Percentiles rank a stretch among this genome's conserved stretches.
Conservation (phyloP, 2,113 vertebrate species). For the Phrynocephalus versicolor region DNA sequence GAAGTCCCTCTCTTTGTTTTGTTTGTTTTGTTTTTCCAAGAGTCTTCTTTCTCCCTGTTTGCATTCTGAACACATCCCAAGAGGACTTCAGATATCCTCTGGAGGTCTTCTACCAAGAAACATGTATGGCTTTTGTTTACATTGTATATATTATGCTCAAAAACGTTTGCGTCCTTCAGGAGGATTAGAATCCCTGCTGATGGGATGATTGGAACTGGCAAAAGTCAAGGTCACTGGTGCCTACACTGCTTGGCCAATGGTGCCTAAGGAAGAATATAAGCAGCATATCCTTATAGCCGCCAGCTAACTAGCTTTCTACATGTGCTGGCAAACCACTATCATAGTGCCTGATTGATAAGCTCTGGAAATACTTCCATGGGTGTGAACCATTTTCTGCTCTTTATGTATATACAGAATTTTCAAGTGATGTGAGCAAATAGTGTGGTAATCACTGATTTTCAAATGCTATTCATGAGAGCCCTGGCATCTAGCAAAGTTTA, state of each 20-base stretch:
- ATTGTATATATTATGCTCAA: neutral
- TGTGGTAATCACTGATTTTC: neutral
- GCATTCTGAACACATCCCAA: neutral
- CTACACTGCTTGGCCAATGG: neutral
- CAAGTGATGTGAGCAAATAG: neutral
- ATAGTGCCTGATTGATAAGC: neutral
- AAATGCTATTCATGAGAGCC: neutral
- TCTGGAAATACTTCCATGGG: neutral
- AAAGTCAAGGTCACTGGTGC: neutral
- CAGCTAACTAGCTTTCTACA: neutral
- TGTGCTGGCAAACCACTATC: neutral
- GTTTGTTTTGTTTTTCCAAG: too few relatives aligned
- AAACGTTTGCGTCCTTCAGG: neutral
- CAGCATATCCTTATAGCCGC: neutral
- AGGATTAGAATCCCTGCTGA: neutral
- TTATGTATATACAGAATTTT: neutral
- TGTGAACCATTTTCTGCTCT: too few relatives aligned
- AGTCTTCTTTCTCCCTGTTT: neutral
- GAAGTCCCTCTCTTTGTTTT: too few relatives aligned
- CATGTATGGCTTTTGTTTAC: neutral
- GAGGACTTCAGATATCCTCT: neutral
- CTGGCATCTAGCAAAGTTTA: neutral
- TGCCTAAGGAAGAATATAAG: neutral
- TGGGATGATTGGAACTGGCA: neutral
- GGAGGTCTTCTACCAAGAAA: neutral